Evolutionary conservation across 2,797 vertebrate genomes (phyloP), one percentile per base, ranked within the genome.

Genomic region (Lagorchestes hirsutus): DNA sequence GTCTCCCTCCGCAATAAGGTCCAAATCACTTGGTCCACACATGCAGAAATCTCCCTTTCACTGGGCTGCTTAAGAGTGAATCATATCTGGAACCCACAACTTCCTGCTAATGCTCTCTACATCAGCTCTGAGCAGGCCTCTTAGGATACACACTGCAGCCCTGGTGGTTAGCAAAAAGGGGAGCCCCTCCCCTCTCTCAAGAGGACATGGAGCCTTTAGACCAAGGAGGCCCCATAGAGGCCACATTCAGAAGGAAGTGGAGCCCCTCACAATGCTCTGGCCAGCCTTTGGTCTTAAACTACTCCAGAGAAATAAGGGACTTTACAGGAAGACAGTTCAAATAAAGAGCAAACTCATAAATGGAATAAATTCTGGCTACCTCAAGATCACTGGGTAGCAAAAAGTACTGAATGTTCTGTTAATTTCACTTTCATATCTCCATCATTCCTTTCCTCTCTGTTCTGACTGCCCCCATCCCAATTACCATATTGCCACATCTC

Each of bases 301-400:
- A 97, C 97, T 94, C 97, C 97, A 97, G 52, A 95, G 97, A 98
- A 98, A 98, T 94, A 97, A 96, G 95, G 95, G 95, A 93, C 96
- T 92, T 93, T 52, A 94, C 90, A 92, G 94, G 90, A 95, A 94
- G 97, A 93, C 46, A 11, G 92, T 90, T 95, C 87, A 24, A 92
- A 62, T 96, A 96, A 93, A 92, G 27, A 90, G 91, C 28, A 93
- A 58, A 94, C 90, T 14, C 96, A 95, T 94, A 93, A 97, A 82
- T 31, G 34, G 5, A 74, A n/a, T n/a, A n/a, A 74, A 74, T 74
- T 82, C 74, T 82, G 74, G 22, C 22, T 46, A 46, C 40, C 40
- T 46, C 74, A 82, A 82, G 46, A 10, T 46, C 24, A 46, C 31
- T 28, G 9, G 2, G 40, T 1, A 87, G 40, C 40, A 87, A 87